phyloP scores from a whole-genome alignment of 2,113 vertebrate species.

The Megaceryle maxima region DNA sequence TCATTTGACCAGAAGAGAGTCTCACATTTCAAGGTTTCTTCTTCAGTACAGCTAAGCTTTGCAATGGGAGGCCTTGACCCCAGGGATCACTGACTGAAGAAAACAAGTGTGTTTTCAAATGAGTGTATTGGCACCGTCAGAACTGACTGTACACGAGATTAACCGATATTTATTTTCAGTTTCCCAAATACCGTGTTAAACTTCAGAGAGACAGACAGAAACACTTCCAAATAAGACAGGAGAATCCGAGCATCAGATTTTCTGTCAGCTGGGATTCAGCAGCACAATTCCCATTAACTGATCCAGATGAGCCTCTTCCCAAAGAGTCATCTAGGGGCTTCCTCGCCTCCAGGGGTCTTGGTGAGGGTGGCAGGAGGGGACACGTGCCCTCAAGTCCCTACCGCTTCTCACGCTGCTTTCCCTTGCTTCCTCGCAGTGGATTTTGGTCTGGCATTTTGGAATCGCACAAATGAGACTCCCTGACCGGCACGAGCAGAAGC shows the following conservation, averaged over 20 bases:
- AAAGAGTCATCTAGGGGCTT: not conserved
- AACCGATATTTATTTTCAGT: conserved; percentile 58
- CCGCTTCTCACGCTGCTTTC: not conserved
- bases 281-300: conserved; percentile 13
- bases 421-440: not conserved
- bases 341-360: not conserved
- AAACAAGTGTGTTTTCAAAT: conserved; percentile 63
- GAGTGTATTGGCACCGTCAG: conserved; percentile 55
- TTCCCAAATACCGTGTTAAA: conserved; percentile 30
- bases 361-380: not conserved
- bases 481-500: not conserved
- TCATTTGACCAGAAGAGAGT: conserved; percentile 56
- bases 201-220: conserved; percentile 41
- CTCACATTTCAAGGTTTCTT: conserved; percentile 66
- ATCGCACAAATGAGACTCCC: not conserved
- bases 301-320: not conserved
- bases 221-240: conserved; percentile 19
- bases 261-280: not conserved
- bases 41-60: conserved; percentile 62
- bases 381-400: fast-evolving
- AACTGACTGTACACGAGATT: conserved; percentile 51
- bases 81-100: conserved; percentile 45
- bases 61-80: conserved; percentile 61
- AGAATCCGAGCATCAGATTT: conserved; percentile 34
- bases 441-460: not conserved